These are phyloP conservation scores for Hipposideros larvatus DNA, from an alignment of 2,797 vertebrate species.

Conservation along the genomic window DNA sequence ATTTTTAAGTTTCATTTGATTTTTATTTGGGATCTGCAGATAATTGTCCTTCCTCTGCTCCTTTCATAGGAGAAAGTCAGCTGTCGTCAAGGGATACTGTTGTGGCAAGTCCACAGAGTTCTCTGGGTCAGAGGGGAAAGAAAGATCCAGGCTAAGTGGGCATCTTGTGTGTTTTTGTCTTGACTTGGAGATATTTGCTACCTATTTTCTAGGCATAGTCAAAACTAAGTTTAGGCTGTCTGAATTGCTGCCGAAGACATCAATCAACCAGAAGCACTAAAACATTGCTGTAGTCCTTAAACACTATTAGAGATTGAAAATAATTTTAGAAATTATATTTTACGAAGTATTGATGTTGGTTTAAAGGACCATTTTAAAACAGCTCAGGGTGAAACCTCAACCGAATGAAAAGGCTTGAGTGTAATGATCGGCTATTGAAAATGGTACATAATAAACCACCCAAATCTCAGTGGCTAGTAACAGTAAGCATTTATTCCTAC, in stretches of 20 bases:
- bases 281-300: neutral
- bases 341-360: neutral
- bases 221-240: neutral
- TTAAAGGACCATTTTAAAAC: neutral
- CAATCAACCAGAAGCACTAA: neutral
- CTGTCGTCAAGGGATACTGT: neutral
- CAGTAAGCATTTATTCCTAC: neutral
- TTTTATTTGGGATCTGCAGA: neutral
- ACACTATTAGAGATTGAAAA: neutral
- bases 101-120: neutral
- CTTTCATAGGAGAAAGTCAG: neutral
- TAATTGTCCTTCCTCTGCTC: neutral
- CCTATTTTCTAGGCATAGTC: neutral
- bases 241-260: neutral
- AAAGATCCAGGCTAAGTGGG: neutral
- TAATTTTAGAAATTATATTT: neutral
- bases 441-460: neutral
- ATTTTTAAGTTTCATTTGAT: neutral
- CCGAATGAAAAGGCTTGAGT: neutral
- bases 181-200: neutral
- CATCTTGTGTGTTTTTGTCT: neutral
- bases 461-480: neutral
- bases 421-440: neutral
- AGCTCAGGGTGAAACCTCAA: neutral
- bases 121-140: neutral